Percentiles rank a stretch among this genome's conserved stretches.
Conservation (phyloP, 2,797 vertebrate species). For the Astyanax mexicanus region DNA sequence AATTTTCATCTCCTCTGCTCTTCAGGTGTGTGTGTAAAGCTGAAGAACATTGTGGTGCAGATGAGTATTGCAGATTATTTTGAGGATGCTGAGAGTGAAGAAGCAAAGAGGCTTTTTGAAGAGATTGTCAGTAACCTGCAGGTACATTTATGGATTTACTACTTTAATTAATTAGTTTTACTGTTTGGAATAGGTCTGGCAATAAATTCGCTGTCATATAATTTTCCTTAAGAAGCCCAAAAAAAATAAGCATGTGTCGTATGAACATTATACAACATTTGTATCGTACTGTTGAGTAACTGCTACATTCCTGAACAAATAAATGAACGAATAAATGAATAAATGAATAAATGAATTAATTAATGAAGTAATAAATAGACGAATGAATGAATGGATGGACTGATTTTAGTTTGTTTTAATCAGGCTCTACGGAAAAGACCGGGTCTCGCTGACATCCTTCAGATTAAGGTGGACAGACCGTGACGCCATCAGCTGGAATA, state of each 20-base stretch:
- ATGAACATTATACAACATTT: no score
- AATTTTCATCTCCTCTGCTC: no score
- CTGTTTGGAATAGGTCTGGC: no score
- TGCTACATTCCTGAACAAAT: no score
- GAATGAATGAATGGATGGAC: slow-evolving; percentile 7
- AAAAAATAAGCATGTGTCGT: no score
- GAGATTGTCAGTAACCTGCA: slow-evolving; percentile 89
- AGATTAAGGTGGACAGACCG: slow-evolving; percentile 61
- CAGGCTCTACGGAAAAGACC: slow-evolving; percentile 69
- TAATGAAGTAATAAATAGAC: no score
- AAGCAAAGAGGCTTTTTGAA: slow-evolving; percentile 87
- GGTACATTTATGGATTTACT: slow-evolving; percentile 71
- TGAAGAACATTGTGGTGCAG: slow-evolving; percentile 85
- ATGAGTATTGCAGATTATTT: slow-evolving; percentile 87
- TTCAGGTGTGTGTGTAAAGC: slow-evolving; percentile 77
- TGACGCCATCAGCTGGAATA: slow-evolving; percentile 34
- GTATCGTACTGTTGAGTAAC: no score
- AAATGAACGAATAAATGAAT: no score
- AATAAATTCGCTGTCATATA: no score
- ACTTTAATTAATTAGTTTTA: no score
- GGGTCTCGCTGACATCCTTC: slow-evolving; percentile 63
- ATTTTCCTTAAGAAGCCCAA: no score
- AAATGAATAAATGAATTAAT: no score
- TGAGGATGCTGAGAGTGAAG: slow-evolving; percentile 84
- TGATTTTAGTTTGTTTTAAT: neutral